Conservation (phyloP, 2,888 invertebrate species). For the Steinernema hermaphroditum region DNA sequence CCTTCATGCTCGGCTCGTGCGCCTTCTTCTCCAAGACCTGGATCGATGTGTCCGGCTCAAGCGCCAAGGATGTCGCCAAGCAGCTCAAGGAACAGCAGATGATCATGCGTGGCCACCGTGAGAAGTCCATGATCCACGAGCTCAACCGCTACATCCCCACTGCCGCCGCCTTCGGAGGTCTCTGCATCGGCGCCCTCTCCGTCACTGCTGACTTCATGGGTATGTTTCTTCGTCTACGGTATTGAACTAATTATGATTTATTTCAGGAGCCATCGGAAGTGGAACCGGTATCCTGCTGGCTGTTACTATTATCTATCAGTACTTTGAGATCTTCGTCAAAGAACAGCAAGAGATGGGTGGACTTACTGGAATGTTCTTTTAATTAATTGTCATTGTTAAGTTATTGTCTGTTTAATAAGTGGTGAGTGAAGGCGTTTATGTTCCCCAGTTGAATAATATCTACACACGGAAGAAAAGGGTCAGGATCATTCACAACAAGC, state of each 20-base stretch:
- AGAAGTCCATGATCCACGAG: conserved; percentile 99
- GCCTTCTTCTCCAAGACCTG: conserved; percentile 99
- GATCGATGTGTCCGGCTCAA: conserved; percentile 99
- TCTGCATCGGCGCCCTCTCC: conserved; percentile 97
- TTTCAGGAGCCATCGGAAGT: conserved; percentile 81
- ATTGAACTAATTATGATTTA: too few species aligned
- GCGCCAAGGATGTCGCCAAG: conserved; percentile 98
- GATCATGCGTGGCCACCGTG: conserved; percentile 99
- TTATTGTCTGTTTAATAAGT: too few species aligned
- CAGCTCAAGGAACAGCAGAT: conserved; percentile 99
- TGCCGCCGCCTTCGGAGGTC: conserved; percentile 97
- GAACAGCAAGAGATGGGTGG: conserved; percentile 99
- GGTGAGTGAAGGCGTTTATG: too few species aligned
- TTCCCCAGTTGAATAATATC: too few species aligned
- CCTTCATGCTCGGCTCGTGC: conserved; percentile 98
- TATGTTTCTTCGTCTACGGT: conserved; percentile 43
- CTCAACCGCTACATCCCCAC: conserved; percentile 99
- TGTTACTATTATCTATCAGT: conserved; percentile 99
- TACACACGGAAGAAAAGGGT: too few species aligned
- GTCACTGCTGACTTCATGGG: conserved; percentile 96
- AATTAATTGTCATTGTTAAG: conserved; percentile 68
- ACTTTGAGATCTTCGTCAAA: conserved; percentile 99
- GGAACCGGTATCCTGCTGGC: conserved; percentile 98
- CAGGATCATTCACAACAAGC: too few species aligned
- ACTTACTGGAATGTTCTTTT: conserved; percentile 96